Percentiles rank a stretch among this genome's conserved stretches.
Evolutionary conservation across 2,113 vertebrate genomes (phyloP).

Genomic region (Paradoxurus hermaphroditus): DNA sequence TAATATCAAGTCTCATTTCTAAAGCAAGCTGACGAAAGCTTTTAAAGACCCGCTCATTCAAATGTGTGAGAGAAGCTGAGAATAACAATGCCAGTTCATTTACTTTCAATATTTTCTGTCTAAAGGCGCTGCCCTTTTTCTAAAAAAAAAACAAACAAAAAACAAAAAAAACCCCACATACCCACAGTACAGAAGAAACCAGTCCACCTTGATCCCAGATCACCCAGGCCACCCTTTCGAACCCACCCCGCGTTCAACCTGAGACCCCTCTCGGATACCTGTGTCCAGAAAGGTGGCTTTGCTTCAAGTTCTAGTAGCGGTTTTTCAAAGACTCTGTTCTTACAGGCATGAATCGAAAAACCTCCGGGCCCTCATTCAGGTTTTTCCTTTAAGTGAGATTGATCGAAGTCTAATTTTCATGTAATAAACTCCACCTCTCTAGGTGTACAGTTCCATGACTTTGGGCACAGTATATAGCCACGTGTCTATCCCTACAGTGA

Average conservation of each 20-base stretch:
- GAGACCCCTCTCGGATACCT: not conserved
- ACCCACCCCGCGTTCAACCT: no score
- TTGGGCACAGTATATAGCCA: not conserved
- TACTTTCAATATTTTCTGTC: not conserved
- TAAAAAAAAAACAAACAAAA: no score
- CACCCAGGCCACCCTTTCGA: not conserved
- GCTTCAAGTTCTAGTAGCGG: not conserved
- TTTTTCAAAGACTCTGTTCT: not conserved
- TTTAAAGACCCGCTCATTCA: conserved; percentile 16
- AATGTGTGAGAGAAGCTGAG: conserved; percentile 29
- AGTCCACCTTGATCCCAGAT: not conserved
- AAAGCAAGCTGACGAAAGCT: conserved; percentile 36
- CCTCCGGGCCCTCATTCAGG: not conserved
- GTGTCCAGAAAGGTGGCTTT: not conserved
- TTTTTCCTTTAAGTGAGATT: not conserved
- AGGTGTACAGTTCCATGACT: not conserved
- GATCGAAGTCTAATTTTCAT: not conserved
- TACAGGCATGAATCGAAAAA: not conserved
- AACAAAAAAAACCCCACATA: not conserved
- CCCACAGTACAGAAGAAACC: no score
- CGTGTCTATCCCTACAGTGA: accelerated
- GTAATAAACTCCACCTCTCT: not conserved
- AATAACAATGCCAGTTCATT: not conserved
- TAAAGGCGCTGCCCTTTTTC: not conserved
- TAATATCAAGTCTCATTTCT: conserved; percentile 42